Base-by-base conservation (phyloP, 2,797 vertebrate species). In the Sebastes goodei region DNA sequence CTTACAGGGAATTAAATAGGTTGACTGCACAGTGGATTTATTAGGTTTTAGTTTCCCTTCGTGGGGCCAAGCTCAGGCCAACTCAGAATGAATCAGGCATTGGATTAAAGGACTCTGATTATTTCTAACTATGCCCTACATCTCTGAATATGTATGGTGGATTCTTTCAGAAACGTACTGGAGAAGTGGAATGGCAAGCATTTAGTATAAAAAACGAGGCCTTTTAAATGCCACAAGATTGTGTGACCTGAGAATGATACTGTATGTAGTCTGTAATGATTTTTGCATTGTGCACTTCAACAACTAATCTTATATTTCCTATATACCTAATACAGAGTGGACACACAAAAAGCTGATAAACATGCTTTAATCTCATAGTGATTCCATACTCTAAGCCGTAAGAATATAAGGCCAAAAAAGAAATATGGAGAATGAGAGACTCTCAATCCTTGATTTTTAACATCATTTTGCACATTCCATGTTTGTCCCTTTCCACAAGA, bases 391-490 rank as follows among this genome's bases (percentile, higher is more conserved):
- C 7, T 23, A 64, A 64, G 33, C 70, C 27, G 7, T 63, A 38
- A 71, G 53, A 74, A 68, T 30, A 49, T 23, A 60, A 53, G 69
- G 38, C 68, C 66, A 87, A 78, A 76, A 11, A 21, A 20, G 7
- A 66, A 74, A 56, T 49, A 21, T n/a, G 20, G 8, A 78, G 49
- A 32, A 79, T 56, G n/a, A 27, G 6, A 63, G 20, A 81, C 53
- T 76, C 15, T 61, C 15, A 15, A 20, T 81, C 29, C 21, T 56
- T 11, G 20, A 52, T 74, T 65, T 87, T 55, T 78, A 10, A 83
- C 63, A 42, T 81, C 23, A 21, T 81, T 84, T 86, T 86, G 86
- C 78, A 93, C 92, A 88, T 90, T 90, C 77, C 59, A 61, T 70
- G 12, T 87, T 55, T 87, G 49, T 80, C 21, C 2, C 77, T 88